Evolutionary conservation across 2,113 vertebrate species (phyloP), one percentile per base, ranked within the genome.

Genomic region (Arvicanthis niloticus): DNA sequence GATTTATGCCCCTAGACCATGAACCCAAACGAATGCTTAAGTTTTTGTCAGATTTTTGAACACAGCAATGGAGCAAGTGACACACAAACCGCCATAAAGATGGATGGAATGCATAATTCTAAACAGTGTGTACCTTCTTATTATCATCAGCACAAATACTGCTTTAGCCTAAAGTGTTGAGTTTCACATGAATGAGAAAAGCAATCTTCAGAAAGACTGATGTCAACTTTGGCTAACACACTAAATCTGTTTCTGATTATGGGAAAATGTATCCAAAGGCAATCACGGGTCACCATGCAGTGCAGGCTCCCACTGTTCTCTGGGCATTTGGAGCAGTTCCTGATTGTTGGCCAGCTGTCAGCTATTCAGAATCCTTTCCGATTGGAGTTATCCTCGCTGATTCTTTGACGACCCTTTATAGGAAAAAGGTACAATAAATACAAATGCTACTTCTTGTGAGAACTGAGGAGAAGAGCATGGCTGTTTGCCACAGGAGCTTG

Each of bases 221-320:
- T 68, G 56, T 31, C 45, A 93, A 70, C 77, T 62, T n/a, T 80
- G 90, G 34, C 37, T 89, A 48, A 42, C 3, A 68, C 9, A 4
- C 53, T 68, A 51, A 88, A 65, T 88, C 81, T 96, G 75, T 84
- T 97, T 96, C 76, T 37, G 75, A 97, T 96, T 93, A 92, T 53
- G 51, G 85, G 42, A 16, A 67, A 88, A 26, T 56, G 21, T 37
- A 81, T 94, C 81, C 70, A 53, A 94, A 56, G 77, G 84, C 90
- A 94, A 31, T 81, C 22, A 12, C 7, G 7, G 82, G 56, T 91
- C 1, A 0, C 34, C 13, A 2, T 82, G 68, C 53, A 22, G 40
- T 29, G 21, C 40, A 40, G 37, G 24, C 67, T 88, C 48, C 45
- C 11, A 3, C 22, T 7, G 31, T 45, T 29, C 77, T 68, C 58